Conservation (phyloP, 2,113 vertebrate genomes). For the Empidonax traillii region DNA sequence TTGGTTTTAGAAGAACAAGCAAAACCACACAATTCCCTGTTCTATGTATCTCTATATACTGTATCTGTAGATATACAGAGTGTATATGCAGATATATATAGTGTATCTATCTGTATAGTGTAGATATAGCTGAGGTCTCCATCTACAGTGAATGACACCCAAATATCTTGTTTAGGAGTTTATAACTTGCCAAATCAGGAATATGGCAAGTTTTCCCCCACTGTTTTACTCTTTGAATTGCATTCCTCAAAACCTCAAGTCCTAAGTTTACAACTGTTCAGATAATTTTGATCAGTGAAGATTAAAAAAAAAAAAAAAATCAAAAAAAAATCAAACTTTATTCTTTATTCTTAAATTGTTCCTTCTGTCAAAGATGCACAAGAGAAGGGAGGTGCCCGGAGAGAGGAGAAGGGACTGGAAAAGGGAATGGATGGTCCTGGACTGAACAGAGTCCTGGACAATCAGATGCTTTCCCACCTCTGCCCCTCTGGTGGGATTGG, state of each 20-base stretch:
- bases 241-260: not conserved
- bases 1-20: not conserved
- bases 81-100: not conserved
- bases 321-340: not conserved
- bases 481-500: not conserved
- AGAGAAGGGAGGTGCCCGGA: not conserved
- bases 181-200: not conserved
- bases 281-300: not conserved
- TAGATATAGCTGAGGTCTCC: not conserved
- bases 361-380: not conserved
- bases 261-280: accelerated
- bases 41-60: not conserved
- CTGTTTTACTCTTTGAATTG: not conserved
- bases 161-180: not conserved
- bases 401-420: not conserved
- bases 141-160: not conserved
- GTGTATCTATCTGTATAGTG: not conserved
- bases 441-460: not conserved
- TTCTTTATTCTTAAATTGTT: not conserved
- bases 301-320: not conserved
- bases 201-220: not conserved
- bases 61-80: not conserved
- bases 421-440: accelerated
- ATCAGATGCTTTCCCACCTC: not conserved
- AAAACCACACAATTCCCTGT: not conserved